Evolutionary conservation across 2,888 invertebrate species (phyloP).

Genomic region (Germaria angustata): DNA sequence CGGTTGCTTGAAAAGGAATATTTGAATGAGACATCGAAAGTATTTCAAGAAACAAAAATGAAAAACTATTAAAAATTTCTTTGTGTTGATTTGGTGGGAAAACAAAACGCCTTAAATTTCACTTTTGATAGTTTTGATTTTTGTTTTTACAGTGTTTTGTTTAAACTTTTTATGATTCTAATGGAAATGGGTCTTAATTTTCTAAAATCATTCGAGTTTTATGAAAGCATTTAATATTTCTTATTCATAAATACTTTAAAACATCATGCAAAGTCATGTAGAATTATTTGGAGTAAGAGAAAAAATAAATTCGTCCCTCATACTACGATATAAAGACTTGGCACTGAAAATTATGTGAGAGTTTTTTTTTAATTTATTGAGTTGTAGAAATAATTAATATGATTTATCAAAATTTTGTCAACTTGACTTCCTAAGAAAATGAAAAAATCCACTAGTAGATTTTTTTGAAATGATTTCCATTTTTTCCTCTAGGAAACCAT

Average conservation of each 20-base stretch:
- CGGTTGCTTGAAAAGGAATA: neutral
- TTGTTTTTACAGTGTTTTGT: too few species aligned
- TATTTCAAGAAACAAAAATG: neutral
- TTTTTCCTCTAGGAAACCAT: too few species aligned
- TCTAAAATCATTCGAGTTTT: neutral
- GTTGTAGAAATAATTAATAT: too few species aligned
- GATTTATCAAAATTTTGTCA: too few species aligned
- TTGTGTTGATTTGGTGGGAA: neutral
- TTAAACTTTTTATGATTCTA: neutral
- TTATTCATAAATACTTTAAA: neutral
- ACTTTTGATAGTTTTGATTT: neutral
- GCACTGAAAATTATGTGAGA: too few species aligned
- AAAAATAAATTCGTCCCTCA: neutral
- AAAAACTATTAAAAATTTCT: neutral
- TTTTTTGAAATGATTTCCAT: too few species aligned
- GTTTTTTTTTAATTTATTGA: too few species aligned
- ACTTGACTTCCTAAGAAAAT: too few species aligned
- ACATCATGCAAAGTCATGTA: neutral
- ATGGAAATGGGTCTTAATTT: neutral
- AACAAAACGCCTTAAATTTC: neutral
- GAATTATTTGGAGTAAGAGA: neutral
- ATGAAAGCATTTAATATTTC: neutral
- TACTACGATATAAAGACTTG: too few species aligned
- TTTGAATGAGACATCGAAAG: neutral
- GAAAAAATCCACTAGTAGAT: too few species aligned